Conservation (phyloP, 2,888 invertebrate genomes). For the Linnaemya vulpina region DNA sequence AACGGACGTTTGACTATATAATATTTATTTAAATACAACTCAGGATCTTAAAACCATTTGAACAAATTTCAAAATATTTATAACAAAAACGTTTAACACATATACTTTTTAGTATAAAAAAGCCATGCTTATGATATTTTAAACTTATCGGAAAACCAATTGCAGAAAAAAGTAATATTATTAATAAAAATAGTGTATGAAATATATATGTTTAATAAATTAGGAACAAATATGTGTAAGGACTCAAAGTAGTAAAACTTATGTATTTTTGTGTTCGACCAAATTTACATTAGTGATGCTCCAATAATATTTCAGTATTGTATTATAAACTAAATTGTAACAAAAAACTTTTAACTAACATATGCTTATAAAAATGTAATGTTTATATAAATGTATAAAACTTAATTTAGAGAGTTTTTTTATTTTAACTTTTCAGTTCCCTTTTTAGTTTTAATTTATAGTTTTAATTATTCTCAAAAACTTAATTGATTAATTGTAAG, state of each 20-base stretch:
- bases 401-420: constrained; percentile 63
- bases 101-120: not conserved
- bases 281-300: constrained; percentile 8
- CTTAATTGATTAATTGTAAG: constrained; percentile 53
- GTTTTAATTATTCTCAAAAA: constrained; percentile 36
- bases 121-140: not conserved
- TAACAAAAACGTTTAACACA: constrained; percentile 16
- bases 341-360: constrained; percentile 54
- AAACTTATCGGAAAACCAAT: not conserved
- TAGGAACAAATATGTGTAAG: constrained; percentile 42
- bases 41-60: constrained; percentile 18
- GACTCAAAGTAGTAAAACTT: not conserved
- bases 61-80: constrained; percentile 22
- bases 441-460: constrained; percentile 45
- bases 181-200: not conserved
- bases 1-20: constrained; percentile 77
- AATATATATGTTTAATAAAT: constrained; percentile 27
- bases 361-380: constrained; percentile 55
- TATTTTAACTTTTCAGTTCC: constrained; percentile 36
- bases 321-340: constrained; percentile 39
- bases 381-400: constrained; percentile 70
- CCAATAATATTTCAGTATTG: not conserved
- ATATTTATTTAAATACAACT: constrained; percentile 29
- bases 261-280: not conserved
- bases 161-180: not conserved